Conservation (phyloP, 2,797 vertebrate species). For the Ctenopoma kingsleyae region DNA sequence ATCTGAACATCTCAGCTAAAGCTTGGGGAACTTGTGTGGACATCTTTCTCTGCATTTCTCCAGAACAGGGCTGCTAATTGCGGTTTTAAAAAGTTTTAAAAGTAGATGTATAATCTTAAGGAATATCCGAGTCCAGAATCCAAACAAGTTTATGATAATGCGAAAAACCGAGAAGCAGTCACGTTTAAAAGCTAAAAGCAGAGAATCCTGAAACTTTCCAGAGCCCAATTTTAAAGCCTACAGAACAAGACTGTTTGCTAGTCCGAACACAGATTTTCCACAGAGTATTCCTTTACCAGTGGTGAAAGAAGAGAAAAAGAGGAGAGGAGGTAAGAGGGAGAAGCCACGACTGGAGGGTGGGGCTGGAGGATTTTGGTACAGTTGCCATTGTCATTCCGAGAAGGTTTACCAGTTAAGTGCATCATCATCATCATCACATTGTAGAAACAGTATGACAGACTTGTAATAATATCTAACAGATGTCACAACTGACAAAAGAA, state of each 20-base stretch:
- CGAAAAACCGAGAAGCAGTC: too few species aligned
- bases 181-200: neutral
- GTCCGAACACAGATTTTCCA: constrained; percentile 21
- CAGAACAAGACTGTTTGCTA: neutral
- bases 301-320: constrained; percentile 38
- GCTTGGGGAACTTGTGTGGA: neutral
- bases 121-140: too few species aligned
- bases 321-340: constrained; percentile 2
- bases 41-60: too few species aligned
- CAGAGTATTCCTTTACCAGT: constrained; percentile 46
- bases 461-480: constrained; percentile 73
- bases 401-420: constrained; percentile 80
- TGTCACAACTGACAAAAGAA: constrained; percentile 60
- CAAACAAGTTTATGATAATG: too few species aligned
- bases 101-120: too few species aligned
- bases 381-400: constrained; percentile 73
- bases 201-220: neutral
- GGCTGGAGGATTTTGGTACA: constrained; percentile 69
- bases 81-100: too few species aligned
- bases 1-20: neutral
- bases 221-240: neutral
- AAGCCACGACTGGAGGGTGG: constrained; percentile 13
- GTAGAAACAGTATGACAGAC: constrained; percentile 82
- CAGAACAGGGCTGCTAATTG: too few species aligned
- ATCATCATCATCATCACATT: constrained; percentile 80